Percentiles rank a stretch among this genome's conserved stretches.
Conservation (phyloP, 2,113 vertebrate species). For the Bujurquina vittata region DNA sequence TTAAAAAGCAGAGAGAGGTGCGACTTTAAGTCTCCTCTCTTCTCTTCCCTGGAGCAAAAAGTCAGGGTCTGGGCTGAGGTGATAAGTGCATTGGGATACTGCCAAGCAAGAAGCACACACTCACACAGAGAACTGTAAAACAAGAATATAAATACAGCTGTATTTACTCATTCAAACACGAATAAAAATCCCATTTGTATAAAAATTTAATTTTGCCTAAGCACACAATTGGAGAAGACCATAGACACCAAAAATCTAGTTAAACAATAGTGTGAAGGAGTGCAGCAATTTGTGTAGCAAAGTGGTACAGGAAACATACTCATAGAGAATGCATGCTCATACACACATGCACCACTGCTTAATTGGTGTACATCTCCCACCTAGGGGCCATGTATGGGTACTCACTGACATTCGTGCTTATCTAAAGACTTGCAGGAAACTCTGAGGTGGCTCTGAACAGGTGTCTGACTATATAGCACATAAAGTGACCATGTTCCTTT, state of each 20-base stretch:
- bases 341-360: slow-evolving; percentile 14
- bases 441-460: not conserved
- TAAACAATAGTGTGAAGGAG: not conserved
- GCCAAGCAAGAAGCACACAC: slow-evolving; percentile 31
- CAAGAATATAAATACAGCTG: slow-evolving; percentile 22
- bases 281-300: not conserved
- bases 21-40: slow-evolving; percentile 49
- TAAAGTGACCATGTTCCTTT: slow-evolving; percentile 1
- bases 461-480: not conserved
- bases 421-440: slow-evolving; percentile 4
- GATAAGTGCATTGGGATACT: slow-evolving; percentile 72
- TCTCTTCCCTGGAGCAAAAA: slow-evolving; percentile 66
- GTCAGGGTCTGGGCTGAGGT: slow-evolving; percentile 67
- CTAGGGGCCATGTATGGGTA: slow-evolving; percentile 17
- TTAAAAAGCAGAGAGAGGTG: slow-evolving; percentile 37
- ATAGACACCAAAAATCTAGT: not conserved
- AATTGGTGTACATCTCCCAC: slow-evolving; percentile 26
- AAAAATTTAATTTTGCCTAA: not conserved
- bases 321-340: slow-evolving; percentile 2
- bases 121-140: not conserved
- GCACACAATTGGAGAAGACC: slow-evolving; percentile 1
- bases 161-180: slow-evolving; percentile 19
- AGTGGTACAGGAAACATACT: slow-evolving; percentile 6
- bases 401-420: slow-evolving; percentile 12
- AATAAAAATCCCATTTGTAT: slow-evolving; percentile 18